These are phyloP conservation scores for Alethe castanea DNA, from an alignment of 2,113 vertebrate species.

Conservation along the genomic window DNA sequence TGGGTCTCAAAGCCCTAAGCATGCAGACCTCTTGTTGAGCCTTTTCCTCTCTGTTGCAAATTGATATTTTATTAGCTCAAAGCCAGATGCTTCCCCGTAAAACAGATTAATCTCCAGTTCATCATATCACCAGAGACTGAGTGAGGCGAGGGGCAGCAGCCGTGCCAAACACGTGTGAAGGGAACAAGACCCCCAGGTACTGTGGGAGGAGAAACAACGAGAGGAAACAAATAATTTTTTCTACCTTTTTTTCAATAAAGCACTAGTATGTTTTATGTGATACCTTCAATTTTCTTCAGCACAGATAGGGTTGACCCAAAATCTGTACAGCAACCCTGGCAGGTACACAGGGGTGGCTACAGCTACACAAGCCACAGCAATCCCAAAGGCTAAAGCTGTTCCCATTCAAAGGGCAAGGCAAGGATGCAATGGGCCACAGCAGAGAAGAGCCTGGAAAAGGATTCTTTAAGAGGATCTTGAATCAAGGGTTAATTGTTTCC, in stretches of 20 bases:
- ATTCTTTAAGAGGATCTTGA: slow-evolving; percentile 31
- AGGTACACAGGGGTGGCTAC: background rate
- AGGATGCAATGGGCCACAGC: rapidly evolving
- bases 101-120: slow-evolving; percentile 65
- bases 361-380: background rate
- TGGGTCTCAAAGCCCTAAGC: background rate
- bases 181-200: background rate
- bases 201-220: rapidly evolving
- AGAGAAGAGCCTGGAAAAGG: background rate
- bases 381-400: background rate
- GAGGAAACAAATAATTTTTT: background rate
- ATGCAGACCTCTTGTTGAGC: background rate
- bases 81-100: slow-evolving; percentile 69
- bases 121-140: slow-evolving; percentile 4
- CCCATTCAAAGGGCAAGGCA: background rate
- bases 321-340: background rate
- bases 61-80: slow-evolving; percentile 65
- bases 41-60: slow-evolving; percentile 53
- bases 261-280: background rate
- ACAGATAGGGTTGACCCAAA: background rate
- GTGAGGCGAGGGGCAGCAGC: background rate
- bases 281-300: background rate
- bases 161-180: slow-evolving; percentile 4
- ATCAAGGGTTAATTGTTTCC: slow-evolving; percentile 61
- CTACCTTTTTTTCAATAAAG: background rate